phyloP scores from a whole-genome alignment of 1,140 invertebrate genomes.

The Wiebesia pumilae region DNA sequence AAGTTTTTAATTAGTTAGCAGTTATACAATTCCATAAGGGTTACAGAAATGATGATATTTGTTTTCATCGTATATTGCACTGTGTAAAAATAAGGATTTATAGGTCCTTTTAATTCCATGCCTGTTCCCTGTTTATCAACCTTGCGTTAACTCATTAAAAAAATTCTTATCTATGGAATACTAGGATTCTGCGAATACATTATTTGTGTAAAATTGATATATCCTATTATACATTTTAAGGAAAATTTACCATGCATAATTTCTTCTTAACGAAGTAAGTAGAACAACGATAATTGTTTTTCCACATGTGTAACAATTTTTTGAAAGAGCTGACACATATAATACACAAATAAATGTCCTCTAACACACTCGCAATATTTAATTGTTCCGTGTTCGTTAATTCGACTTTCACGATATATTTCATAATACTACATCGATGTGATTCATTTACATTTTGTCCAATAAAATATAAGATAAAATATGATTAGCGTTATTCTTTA shows the following conservation, averaged over 20 bases:
- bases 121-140: background rate
- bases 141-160: background rate
- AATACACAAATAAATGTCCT: constrained; percentile 7
- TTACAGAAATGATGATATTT: background rate
- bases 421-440: constrained; percentile 6
- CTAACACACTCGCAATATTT: constrained; percentile 39
- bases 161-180: background rate
- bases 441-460: constrained; percentile 48
- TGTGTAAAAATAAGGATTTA: constrained; percentile 17
- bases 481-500: background rate
- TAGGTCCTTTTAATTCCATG: background rate
- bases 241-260: background rate
- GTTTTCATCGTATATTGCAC: background rate
- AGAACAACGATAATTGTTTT: constrained; percentile 11
- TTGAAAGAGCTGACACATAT: constrained; percentile 15
- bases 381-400: constrained; percentile 28
- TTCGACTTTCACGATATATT: constrained; percentile 35
- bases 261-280: background rate
- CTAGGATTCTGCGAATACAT: background rate
- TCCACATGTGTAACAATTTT: constrained; percentile 11
- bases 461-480: background rate
- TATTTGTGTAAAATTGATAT: background rate
- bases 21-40: background rate
- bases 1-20: background rate
- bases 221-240: background rate